phyloP scores from a whole-genome alignment of 2,888 invertebrate species.

The Orthosia gracilis region DNA sequence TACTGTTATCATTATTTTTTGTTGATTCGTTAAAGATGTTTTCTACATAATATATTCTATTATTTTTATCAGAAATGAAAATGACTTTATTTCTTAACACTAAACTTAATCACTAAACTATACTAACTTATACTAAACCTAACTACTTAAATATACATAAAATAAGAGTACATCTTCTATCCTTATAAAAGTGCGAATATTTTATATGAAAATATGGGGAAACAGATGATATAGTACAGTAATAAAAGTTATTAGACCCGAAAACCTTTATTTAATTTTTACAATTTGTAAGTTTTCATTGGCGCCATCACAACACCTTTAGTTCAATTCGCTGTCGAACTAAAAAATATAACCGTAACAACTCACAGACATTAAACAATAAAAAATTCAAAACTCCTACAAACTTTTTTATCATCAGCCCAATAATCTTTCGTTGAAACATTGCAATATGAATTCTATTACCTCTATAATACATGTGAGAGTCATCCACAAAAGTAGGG shows the following conservation, averaged over 20 bases:
- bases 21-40: too few species aligned
- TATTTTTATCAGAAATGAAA: too few species aligned
- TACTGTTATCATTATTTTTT: too few species aligned
- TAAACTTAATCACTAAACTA: too few species aligned
- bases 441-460: slow-evolving; percentile 52
- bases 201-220: background rate
- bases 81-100: too few species aligned
- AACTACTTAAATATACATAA: too few species aligned
- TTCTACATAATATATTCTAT: too few species aligned
- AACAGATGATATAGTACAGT: background rate
- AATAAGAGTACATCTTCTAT: too few species aligned
- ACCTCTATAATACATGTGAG: slow-evolving; percentile 88
- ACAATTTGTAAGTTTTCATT: background rate
- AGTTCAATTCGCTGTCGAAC: background rate
- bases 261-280: background rate
- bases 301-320: background rate
- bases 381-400: slow-evolving; percentile 7
- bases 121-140: too few species aligned
- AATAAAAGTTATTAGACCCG: background rate
- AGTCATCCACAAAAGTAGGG: slow-evolving; percentile 86
- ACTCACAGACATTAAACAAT: background rate
- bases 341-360: background rate
- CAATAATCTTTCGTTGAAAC: background rate
- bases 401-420: background rate
- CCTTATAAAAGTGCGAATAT: background rate